phyloP scores from a whole-genome alignment of 2,113 vertebrate genomes.

The Ptilonorhynchus violaceus region DNA sequence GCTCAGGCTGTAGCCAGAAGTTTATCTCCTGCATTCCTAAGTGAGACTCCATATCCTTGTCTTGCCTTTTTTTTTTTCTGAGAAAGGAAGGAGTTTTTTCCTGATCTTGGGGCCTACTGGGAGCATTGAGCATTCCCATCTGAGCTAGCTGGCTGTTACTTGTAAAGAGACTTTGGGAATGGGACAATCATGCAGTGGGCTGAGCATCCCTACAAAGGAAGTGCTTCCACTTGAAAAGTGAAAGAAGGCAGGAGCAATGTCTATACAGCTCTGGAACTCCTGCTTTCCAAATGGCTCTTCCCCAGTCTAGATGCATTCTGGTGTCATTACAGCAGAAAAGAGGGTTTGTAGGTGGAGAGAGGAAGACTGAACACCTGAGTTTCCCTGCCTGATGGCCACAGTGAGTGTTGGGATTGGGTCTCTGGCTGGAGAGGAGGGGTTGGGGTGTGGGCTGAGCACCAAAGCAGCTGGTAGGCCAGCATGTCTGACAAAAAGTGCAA shows the following conservation, averaged over 20 bases:
- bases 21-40: not conserved
- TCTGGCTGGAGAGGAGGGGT: not conserved
- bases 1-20: not conserved
- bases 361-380: not conserved
- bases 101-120: not conserved
- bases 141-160: not conserved
- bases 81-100: fast-evolving
- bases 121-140: not conserved
- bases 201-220: not conserved
- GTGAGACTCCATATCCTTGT: not conserved
- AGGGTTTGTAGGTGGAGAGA: not conserved
- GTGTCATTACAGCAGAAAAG: not conserved
- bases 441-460: not conserved
- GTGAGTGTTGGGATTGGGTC: not conserved
- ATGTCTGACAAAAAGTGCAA: not conserved
- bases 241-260: not conserved
- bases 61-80: not conserved
- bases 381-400: not conserved
- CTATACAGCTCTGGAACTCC: not conserved
- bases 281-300: not conserved
- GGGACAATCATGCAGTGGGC: not conserved
- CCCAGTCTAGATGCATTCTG: not conserved
- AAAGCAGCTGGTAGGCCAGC: not conserved
- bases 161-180: not conserved
- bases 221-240: not conserved